These are phyloP conservation scores for Apodemia hepburni DNA, from an alignment of 2,888 invertebrate species.

Conservation along the genomic window DNA sequence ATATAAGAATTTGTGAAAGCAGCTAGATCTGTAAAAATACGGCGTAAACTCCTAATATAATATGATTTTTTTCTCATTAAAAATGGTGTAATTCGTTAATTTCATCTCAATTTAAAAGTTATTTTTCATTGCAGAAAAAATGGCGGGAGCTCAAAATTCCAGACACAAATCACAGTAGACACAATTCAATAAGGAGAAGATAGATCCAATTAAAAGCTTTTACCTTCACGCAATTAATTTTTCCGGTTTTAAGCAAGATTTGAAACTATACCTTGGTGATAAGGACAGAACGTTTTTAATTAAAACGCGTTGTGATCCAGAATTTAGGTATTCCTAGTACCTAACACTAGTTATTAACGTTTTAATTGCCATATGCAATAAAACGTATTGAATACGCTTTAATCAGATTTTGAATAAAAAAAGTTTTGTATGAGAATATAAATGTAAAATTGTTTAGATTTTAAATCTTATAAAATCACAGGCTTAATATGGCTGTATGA, in stretches of 20 bases:
- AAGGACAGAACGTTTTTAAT: not conserved
- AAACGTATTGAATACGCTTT: not conserved
- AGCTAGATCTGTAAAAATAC: no score
- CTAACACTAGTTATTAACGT: not conserved
- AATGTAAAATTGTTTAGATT: not conserved
- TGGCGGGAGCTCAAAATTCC: constrained; percentile 70
- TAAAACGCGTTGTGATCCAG: not conserved
- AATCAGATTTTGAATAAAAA: not conserved
- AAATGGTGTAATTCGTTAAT: no score
- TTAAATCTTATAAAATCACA: not conserved
- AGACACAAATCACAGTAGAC: constrained; percentile 48
- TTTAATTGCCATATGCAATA: not conserved
- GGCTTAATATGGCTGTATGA: no score
- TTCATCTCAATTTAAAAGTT: not conserved
- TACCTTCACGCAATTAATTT: not conserved
- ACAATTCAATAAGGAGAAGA: constrained; percentile 39
- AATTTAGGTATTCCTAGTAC: not conserved
- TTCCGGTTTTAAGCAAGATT: no score
- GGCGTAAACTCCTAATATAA: no score
- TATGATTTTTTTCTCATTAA: no score
- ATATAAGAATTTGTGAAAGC: no score
- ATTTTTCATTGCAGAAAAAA: constrained; percentile 56
- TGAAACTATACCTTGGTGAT: not conserved
- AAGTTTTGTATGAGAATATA: not conserved
- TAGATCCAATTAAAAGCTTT: constrained; percentile 23